Base-by-base conservation (phyloP, 2,797 vertebrate genomes). In the Calcarius lapponicus region DNA sequence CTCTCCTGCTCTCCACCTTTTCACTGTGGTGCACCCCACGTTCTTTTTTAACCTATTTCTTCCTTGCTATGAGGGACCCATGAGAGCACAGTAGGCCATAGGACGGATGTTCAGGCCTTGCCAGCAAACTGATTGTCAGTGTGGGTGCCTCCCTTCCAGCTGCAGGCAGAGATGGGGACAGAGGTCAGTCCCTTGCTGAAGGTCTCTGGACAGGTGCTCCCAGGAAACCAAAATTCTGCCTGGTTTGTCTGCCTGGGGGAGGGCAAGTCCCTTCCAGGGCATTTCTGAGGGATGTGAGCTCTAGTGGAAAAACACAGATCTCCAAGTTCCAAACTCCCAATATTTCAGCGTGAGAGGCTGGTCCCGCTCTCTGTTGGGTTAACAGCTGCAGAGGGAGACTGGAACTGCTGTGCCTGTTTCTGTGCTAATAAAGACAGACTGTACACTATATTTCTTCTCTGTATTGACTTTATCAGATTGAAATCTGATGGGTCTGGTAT, bases 401-500 rank as follows among this genome's bases (percentile, higher is more conserved):
- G 91, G 85, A 97, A 76, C 48, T 79, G 48, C 70, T 36, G 21
- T 54, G 48, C 62, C 28, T 91, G 32, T 94, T 97, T 88, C 88
- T 94, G 90, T 93, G 79, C 73, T 90, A 95, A 95, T 64, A 76
- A 88, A 98, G 92, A 92, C 72, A 69, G 86, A 88, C 81, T 97
- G 96, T 95, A 93, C 93, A 21, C 36, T 91, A 48, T 94, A 84
- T 83, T 96, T 96, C 92, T 97, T 97, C 83, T 79, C 58, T 72
- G 67, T 87, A 48, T 88, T 95, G 94, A 95, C 93, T 97, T 97
- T 97, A 97, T 97, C 97, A 71, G 51, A 73, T 82, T 90, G 95
- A 97, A 97, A 97, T 98, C 96, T 97, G 95, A 96, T 58, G 95
- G 97, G 88, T 96, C 91, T 93, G 94, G 92, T 97, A 60, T 97